Conservation (phyloP, 2,797 vertebrate species). For the Enteromius radiatus region DNA sequence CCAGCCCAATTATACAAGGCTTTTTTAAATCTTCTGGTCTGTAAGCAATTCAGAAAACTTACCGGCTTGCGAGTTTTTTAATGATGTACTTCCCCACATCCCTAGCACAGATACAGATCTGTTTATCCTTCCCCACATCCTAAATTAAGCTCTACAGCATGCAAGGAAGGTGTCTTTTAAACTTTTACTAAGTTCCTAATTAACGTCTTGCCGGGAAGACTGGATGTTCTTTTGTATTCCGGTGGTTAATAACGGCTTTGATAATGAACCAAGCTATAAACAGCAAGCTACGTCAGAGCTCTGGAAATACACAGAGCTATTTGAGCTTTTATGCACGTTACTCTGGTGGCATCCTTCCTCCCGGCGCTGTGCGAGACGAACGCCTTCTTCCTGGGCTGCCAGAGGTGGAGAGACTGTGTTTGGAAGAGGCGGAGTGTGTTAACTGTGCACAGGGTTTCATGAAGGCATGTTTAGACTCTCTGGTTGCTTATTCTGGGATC, state of each 20-base stretch:
- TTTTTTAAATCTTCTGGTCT: not conserved
- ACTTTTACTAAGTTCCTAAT: constrained; percentile 17
- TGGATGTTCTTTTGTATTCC: not conserved
- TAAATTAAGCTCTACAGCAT: not conserved
- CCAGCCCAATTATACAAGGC: not conserved
- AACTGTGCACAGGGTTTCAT: constrained; percentile 24
- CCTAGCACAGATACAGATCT: not conserved
- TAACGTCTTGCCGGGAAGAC: not conserved
- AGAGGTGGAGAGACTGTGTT: constrained; percentile 5
- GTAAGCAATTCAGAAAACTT: not conserved
- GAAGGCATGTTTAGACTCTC: constrained; percentile 60
- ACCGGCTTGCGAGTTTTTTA: not conserved
- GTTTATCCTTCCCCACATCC: not conserved
- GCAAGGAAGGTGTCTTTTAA: not conserved
- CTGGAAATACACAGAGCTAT: constrained; percentile 47
- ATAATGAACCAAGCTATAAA: constrained; percentile 40
- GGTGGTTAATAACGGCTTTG: constrained; percentile 26
- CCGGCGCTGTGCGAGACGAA: constrained; percentile 30
- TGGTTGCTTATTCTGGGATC: constrained; percentile 49
- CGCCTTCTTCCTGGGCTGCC: constrained; percentile 50
- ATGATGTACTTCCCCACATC: not conserved
- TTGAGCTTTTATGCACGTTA: constrained; percentile 31
- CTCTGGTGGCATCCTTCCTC: constrained; percentile 15
- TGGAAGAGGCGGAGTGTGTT: constrained; percentile 49
- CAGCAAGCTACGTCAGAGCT: constrained; percentile 35